Percentiles rank a stretch among this genome's conserved stretches.
Evolutionary conservation across 2,113 vertebrate genomes (phyloP).

Genomic region (Zapus hudsonius): DNA sequence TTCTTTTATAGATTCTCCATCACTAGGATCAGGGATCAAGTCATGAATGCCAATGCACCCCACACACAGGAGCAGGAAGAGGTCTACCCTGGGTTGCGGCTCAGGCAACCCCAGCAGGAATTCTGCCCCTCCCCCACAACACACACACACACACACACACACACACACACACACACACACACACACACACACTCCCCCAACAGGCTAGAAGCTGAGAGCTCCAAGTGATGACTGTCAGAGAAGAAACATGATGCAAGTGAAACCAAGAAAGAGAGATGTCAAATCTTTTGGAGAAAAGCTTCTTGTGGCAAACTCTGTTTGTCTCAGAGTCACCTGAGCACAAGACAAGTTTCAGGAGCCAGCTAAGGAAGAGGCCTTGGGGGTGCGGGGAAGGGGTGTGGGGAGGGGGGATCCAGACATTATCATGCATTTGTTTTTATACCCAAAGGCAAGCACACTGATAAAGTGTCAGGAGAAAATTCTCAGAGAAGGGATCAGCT

Average conservation of each 20-base stretch:
- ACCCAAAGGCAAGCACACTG: neutral
- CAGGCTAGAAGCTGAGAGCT: neutral
- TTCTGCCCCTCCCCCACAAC: accelerated
- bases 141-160: too few species aligned
- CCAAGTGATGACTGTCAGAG: neutral
- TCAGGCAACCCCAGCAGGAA: neutral
- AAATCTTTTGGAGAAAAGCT: neutral
- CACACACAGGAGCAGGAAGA: too few species aligned
- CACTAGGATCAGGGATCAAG: neutral
- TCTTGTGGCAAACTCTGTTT: neutral
- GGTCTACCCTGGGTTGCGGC: neutral
- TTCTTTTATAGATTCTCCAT: neutral
- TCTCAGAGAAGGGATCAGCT: neutral
- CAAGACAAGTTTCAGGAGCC: neutral
- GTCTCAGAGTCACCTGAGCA: neutral
- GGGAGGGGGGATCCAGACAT: neutral
- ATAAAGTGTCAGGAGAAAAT: neutral
- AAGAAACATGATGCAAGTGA: neutral
- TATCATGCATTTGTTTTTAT: neutral
- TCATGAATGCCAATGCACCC: neutral
- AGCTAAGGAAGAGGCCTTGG: neutral
- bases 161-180: too few species aligned
- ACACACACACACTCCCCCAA: accelerated
- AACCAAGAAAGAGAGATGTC: neutral
- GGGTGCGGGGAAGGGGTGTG: neutral